Percentiles rank a stretch among this genome's conserved stretches.
Evolutionary conservation across 2,888 invertebrate species (phyloP).

Genomic region (Cheilosia vernalis): DNA sequence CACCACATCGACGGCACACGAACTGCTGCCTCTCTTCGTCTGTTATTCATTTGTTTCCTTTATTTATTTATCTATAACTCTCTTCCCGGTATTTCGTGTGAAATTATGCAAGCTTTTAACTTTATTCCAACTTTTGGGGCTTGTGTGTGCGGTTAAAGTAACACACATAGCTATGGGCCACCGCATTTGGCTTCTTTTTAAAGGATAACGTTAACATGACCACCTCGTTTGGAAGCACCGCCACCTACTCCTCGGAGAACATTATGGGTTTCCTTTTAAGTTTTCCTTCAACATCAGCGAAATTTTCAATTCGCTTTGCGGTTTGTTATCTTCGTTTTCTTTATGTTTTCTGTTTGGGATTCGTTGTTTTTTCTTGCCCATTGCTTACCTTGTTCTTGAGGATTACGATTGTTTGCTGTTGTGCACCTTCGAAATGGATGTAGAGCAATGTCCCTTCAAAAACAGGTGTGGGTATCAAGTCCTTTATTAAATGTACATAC

Average conservation of each 20-base stretch:
- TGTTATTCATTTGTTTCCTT: conserved; percentile 10
- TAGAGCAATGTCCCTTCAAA: conserved; percentile 34
- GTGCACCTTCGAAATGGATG: neutral
- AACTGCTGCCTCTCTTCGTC: conserved; percentile 9
- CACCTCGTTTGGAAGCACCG: neutral
- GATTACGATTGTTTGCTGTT: conserved; percentile 29
- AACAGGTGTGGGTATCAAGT: conserved; percentile 25
- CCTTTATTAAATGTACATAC: conserved; percentile 5
- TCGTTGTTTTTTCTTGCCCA: neutral
- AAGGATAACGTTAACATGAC: conserved; percentile 32
- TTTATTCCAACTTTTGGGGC: conserved; percentile 19
- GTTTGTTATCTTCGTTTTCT: conserved; percentile 13
- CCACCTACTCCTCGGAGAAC: neutral
- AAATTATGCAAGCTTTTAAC: conserved; percentile 67
- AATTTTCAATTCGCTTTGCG: conserved; percentile 23
- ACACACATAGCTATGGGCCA: conserved; percentile 30
- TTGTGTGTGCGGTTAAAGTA: conserved; percentile 19
- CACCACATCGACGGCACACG: too few relatives aligned
- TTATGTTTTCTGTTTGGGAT: conserved; percentile 2
- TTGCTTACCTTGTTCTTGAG: neutral
- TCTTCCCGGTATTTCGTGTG: conserved; percentile 39
- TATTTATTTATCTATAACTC: conserved; percentile 28
- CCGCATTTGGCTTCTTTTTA: conserved; percentile 18
- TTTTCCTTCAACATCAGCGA: conserved; percentile 34
- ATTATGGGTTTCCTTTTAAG: conserved; percentile 2